A percentile compares a stretch with the other conserved stretches of the same genome.
phyloP scores from a whole-genome alignment of 2,888 invertebrate species.

The Phymatocera aterrima region DNA sequence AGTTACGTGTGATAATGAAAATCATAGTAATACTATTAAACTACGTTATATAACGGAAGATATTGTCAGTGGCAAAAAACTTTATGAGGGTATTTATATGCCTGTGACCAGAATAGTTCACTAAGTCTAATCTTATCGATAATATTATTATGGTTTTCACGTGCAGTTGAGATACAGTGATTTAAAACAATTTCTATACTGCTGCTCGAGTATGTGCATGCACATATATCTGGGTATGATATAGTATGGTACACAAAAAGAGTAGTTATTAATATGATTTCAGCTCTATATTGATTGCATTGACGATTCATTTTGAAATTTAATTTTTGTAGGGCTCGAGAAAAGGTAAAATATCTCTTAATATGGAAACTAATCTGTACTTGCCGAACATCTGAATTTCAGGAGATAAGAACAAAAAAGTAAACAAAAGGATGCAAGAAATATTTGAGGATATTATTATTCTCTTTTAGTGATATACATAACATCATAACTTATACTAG shows the following conservation, averaged over 20 bases:
- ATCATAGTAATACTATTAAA: conserved; percentile 15
- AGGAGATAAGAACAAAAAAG: no score
- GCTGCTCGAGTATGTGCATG: conserved; percentile 26
- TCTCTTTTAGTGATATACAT: not conserved
- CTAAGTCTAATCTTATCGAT: not conserved
- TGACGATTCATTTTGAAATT: not conserved
- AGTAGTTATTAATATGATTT: not conserved
- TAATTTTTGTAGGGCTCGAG: not conserved
- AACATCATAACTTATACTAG: not conserved
- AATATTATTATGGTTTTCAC: not conserved
- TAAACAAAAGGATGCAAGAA: not conserved
- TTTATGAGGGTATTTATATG: conserved; percentile 30
- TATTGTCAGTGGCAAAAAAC: conserved; percentile 20
- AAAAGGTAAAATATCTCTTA: conserved; percentile 12
- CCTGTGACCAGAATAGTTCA: not conserved
- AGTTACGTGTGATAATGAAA: not conserved
- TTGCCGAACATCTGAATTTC: not conserved
- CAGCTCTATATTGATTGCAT: conserved; percentile 1
- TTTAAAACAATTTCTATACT: conserved; percentile 21
- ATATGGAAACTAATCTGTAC: conserved; percentile 10
- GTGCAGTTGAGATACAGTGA: not conserved
- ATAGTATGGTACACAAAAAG: conserved; percentile 26
- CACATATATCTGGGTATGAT: no score
- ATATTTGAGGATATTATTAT: not conserved
- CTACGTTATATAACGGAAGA: not conserved